phyloP scores from a whole-genome alignment of 2,113 vertebrate species.

The Athene cunicularia region DNA sequence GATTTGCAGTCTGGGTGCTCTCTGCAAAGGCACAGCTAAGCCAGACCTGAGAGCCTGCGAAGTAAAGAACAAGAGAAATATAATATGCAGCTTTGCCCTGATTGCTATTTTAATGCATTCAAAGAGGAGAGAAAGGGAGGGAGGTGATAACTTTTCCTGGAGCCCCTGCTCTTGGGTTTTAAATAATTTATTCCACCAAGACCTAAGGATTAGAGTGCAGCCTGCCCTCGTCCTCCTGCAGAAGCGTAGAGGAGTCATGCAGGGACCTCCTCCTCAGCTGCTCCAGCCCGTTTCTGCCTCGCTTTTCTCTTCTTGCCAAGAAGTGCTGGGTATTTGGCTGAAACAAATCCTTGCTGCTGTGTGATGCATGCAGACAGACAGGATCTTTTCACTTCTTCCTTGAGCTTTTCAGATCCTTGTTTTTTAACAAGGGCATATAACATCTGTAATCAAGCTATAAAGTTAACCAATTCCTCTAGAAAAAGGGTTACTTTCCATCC shows the following conservation, averaged over 20 bases:
- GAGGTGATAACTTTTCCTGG: not conserved
- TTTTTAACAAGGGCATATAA: not conserved
- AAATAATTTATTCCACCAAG: constrained; percentile 15
- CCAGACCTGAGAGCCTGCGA: not conserved
- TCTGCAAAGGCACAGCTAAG: not conserved
- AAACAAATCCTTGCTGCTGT: not conserved
- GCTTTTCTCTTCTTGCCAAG: not conserved
- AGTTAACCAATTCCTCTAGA: not conserved
- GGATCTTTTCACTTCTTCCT: not conserved
- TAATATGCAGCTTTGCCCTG: not conserved
- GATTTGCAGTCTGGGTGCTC: not conserved
- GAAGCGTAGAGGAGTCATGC: not conserved
- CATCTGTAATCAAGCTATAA: not conserved
- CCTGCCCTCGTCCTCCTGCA: not conserved
- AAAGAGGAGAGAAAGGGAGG: not conserved
- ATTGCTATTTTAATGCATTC: not conserved
- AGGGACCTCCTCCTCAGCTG: not conserved
- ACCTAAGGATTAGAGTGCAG: not conserved
- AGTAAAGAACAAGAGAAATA: not conserved
- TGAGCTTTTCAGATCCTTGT: constrained; percentile 37
- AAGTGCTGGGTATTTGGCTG: not conserved
- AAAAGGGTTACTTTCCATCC: not conserved
- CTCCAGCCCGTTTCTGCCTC: not conserved
- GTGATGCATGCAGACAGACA: not conserved
- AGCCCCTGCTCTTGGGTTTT: not conserved